Conservation (phyloP, 2,888 invertebrate genomes). For the Spodoptera littoralis region DNA sequence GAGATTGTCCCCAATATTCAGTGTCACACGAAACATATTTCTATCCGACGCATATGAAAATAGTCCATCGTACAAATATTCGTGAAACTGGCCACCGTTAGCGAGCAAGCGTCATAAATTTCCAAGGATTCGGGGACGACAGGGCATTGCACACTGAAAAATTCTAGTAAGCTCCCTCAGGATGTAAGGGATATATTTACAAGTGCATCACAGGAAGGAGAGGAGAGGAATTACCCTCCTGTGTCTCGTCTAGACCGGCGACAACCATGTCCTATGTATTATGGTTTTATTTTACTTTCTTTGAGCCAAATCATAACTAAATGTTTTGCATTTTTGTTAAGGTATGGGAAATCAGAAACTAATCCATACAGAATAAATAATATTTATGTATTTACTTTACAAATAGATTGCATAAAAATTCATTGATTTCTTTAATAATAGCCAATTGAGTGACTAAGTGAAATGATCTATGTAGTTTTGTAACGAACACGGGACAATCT, state of each 20-base stretch:
- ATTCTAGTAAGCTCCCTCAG: constrained; percentile 74
- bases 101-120: constrained; percentile 81
- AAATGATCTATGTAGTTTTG: constrained; percentile 26
- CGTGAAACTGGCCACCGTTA: constrained; percentile 78
- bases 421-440: constrained; percentile 11
- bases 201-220: constrained; percentile 47
- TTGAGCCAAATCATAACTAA: neutral
- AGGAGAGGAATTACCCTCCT: constrained; percentile 28
- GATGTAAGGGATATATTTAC: constrained; percentile 59
- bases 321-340: too few relatives aligned
- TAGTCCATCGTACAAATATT: constrained; percentile 74
- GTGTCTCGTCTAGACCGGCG: constrained; percentile 32
- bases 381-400: too few relatives aligned
- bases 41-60: constrained; percentile 71
- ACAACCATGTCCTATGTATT: constrained; percentile 21
- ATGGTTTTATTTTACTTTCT: neutral
- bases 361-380: neutral
- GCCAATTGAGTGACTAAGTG: constrained; percentile 15
- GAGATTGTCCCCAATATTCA: constrained; percentile 16
- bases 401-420: neutral
- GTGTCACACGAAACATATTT: constrained; percentile 60
- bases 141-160: constrained; percentile 83
- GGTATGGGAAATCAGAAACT: too few relatives aligned
- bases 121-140: constrained; percentile 82
- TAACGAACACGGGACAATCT: constrained; percentile 26